These are phyloP conservation scores for Leptinotarsa defecta DNA, from an alignment of 1,140 invertebrate species.

Conservation along the genomic window DNA sequence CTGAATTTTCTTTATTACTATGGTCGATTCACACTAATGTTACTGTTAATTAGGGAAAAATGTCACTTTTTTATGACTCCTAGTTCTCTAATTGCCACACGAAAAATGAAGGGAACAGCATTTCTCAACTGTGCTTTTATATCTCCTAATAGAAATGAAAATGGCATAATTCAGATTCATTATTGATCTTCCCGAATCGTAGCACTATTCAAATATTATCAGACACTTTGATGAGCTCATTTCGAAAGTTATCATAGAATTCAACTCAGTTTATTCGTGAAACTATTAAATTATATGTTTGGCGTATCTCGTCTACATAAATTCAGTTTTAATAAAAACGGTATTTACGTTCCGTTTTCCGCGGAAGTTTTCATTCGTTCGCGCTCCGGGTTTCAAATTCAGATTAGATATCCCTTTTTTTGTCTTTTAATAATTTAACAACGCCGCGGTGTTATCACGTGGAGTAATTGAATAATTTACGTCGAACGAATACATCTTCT, in stretches of 20 bases:
- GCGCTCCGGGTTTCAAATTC: neutral
- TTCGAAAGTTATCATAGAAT: neutral
- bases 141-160: too few species aligned
- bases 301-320: neutral
- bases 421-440: slow-evolving; percentile 2
- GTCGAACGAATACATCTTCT: neutral
- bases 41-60: too few species aligned
- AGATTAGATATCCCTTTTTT: neutral
- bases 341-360: slow-evolving; percentile 1
- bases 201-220: too few species aligned
- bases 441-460: neutral
- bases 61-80: too few species aligned
- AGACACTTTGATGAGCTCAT: too few species aligned
- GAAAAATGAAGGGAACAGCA: too few species aligned
- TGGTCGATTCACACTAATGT: too few species aligned
- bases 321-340: slow-evolving; percentile 6
- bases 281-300: neutral
- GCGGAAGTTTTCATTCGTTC: neutral
- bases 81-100: too few species aligned
- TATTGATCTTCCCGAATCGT: too few species aligned
- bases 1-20: too few species aligned
- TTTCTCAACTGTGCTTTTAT: too few species aligned
- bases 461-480: slow-evolving; percentile 2
- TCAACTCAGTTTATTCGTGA: neutral
- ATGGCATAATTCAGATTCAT: too few species aligned